Base-by-base conservation (phyloP, 2,113 vertebrate genomes). In the Galbula dea region DNA sequence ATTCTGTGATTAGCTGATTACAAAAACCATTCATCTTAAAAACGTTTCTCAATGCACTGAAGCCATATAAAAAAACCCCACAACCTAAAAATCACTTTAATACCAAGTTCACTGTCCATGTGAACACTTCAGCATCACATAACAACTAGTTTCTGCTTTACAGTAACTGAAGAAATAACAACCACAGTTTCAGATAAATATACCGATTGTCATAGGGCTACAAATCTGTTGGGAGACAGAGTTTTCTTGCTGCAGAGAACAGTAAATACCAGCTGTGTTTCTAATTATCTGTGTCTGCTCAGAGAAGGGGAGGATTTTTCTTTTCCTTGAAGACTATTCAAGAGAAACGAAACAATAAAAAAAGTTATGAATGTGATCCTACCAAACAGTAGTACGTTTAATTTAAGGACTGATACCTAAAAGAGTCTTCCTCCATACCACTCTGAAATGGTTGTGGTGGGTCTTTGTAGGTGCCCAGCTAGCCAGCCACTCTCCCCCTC, bases 221-320 rank as follows among this genome's bases (percentile, higher is more conserved):
- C 21, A 83, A 81, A 82, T 81, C 74, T 82, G n/a, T 29, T 41
- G 54, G 49, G 82, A 92, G 61, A 74, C 62, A 24, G 72, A 79
- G 49, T 46, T 82, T 36, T 24, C 58, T 61, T 58, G 69, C 54
- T 85, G 32, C 32, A 90, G n/a, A 83, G 66, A 87, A 66, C 57
- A 69, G 86, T 80, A 89, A 95, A 87, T 94, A 83, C 16, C 81
- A 87, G 71, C 66, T 82, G 54, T 76, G 45, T 69, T 92, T 83
- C 62, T 26, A 77, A 46, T 92, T 87, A 69, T 20, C 30, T 6
- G 19, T 45, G 27, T 43, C 58, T 89, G 73, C 69, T 79, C 34
- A 52, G 81, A 73, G 74, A 94, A 78, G 54, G 52, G 57, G 41
- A 62, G 58, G 71, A 68, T 69, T 79, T 89, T 62, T 41, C 22